Base-by-base conservation (phyloP, 1,140 invertebrate species). In the Drosophila oshimai region DNA sequence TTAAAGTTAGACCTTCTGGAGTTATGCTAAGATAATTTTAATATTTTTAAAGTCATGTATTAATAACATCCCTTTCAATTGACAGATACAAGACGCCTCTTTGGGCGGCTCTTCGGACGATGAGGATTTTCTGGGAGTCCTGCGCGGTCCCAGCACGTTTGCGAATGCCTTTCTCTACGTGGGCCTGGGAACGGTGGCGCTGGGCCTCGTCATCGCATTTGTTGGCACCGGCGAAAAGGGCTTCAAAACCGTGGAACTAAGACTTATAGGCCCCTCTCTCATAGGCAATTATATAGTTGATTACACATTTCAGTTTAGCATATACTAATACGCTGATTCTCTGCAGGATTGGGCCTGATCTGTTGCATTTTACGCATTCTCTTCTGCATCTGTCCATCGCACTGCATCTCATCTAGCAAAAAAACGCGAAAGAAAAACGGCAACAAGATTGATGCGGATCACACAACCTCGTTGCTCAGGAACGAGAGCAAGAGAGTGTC, bases 161-260 rank as follows among this genome's bases (percentile, higher is more conserved):
- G 94, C 94, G 50, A 95, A 95, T 81, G 94, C 94, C 18, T 93
- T 97, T 44, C 93, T 97, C 5, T 97, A 97, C 90, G 95, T 96
- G 9, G 96, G 96, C n/a, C 92, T 97, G 28, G 95, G 95, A 34
- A 96, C 95, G 6, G 94, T 96, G 20, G 95, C 96, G 4, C 92
- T 97, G 36, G 96, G 96, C 12, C 93, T 96, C 50, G 95, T 97
- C 62, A 96, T 97, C 60, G 96, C 96, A 70, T 97, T 97, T 92
- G 96, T 97, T 18, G 96, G 96, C 67, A 96, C 96, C 44, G 96
- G 96, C 64, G 96, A 97, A 91, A 96, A 96, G 92, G 96, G 96
- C 74, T 97, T 97, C 93, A 95, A 96, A 91, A 97, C 96, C 42
- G 93, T 95, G 33, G 96, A 97, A 90, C 92, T 97, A 41, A 93